Evolutionary conservation across 2,113 vertebrate species (phyloP).

Genomic region (Acrocephalus kingi): DNA sequence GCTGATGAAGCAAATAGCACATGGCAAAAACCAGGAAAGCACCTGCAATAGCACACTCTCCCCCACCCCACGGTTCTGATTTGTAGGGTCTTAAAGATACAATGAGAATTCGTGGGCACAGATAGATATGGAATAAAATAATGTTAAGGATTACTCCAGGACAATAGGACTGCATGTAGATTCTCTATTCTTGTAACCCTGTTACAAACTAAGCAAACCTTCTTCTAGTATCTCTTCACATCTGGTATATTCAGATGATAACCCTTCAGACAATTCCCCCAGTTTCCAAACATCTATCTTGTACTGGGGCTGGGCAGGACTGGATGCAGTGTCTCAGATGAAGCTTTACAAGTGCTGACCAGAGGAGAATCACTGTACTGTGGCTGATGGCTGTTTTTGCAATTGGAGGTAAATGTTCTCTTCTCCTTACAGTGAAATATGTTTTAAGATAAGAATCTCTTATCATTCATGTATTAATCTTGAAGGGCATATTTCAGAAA

Average conservation of each 20-base stretch:
- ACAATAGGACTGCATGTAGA: background rate
- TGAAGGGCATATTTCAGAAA: background rate
- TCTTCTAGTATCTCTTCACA: background rate
- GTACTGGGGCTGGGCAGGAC: background rate
- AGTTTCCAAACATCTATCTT: background rate
- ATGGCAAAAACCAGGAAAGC: background rate
- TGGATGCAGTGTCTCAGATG: background rate
- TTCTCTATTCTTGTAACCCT: background rate
- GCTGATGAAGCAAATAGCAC: background rate
- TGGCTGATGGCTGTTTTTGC: background rate
- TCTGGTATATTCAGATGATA: background rate
- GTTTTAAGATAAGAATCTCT: background rate
- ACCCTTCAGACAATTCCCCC: background rate
- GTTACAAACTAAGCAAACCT: background rate
- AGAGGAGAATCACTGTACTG: background rate
- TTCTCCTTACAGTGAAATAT: background rate
- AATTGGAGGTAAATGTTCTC: background rate
- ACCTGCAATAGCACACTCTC: accelerated
- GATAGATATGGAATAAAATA: background rate
- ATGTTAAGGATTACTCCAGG: background rate
- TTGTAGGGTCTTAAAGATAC: background rate
- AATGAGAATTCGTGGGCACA: background rate
- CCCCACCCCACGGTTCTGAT: accelerated
- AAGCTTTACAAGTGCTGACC: background rate
- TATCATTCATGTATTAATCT: background rate